A percentile compares a stretch with the other conserved stretches of the same genome.
Conservation (phyloP, 1,140 invertebrate species). For the Drosophila bipectinata region DNA sequence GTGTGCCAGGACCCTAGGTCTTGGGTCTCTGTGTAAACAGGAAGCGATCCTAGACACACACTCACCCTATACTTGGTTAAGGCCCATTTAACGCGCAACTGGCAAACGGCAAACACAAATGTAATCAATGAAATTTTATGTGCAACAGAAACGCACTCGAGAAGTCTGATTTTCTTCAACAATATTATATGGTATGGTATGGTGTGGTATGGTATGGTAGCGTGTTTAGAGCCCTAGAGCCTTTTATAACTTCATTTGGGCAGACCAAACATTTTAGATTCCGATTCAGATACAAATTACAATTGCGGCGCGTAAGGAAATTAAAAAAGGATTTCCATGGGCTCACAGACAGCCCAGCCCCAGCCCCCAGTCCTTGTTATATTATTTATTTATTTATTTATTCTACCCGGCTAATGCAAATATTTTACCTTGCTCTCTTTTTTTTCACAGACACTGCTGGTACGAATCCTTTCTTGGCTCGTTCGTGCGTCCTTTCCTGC, state of each 20-base stretch:
- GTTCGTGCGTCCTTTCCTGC: constrained; percentile 70
- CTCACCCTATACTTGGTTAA: background rate
- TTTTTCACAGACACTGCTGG: constrained; percentile 34
- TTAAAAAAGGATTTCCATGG: constrained; percentile 73
- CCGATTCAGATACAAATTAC: constrained; percentile 65
- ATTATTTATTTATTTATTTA: constrained; percentile 55
- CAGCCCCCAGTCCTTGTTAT: constrained; percentile 5
- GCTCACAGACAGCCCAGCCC: background rate
- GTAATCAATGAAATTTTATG: constrained; percentile 83
- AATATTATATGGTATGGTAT: constrained; percentile 23
- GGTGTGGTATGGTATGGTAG: constrained; percentile 46
- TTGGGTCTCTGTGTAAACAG: constrained; percentile 69
- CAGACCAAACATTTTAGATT: constrained; percentile 45
- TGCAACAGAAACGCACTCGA: constrained; percentile 74
- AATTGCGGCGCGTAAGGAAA: constrained; percentile 69
- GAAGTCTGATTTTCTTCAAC: too few relatives aligned
- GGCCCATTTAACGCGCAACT: constrained; percentile 61
- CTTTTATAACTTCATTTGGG: constrained; percentile 80
- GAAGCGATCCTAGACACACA: constrained; percentile 66
- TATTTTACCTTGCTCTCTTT: constrained; percentile 71
- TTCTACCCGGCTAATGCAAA: constrained; percentile 65
- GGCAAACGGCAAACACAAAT: constrained; percentile 75
- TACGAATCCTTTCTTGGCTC: constrained; percentile 13
- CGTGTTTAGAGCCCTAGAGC: constrained; percentile 52
- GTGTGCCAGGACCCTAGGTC: constrained; percentile 53